A percentile compares a stretch with the other conserved stretches of the same genome.
Conservation (phyloP, 1,140 invertebrate species). For the Babylonia areolata region DNA sequence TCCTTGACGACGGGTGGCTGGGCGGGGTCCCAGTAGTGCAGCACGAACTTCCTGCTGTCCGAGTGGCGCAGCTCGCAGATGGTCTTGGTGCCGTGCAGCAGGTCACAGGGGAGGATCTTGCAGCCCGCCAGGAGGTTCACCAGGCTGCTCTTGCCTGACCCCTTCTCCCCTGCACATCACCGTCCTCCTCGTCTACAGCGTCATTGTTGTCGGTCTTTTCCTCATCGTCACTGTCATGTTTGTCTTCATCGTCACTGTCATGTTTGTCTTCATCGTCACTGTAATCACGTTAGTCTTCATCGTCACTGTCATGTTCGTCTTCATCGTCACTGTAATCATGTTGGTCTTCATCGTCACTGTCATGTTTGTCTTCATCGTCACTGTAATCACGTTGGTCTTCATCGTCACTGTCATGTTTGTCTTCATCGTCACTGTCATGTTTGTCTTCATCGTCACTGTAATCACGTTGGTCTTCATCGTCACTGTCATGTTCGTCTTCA, state of each 20-base stretch:
- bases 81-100: slow-evolving; percentile 58
- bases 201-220: not conserved
- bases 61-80: slow-evolving; percentile 64
- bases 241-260: no score
- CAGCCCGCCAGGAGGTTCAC: slow-evolving; percentile 62
- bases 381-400: not conserved
- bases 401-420: not conserved
- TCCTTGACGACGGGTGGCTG: not conserved
- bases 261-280: no score
- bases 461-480: not conserved
- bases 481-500: not conserved
- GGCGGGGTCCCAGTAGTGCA: slow-evolving; percentile 36
- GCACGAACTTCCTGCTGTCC: slow-evolving; percentile 37
- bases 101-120: slow-evolving; percentile 56
- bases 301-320: not conserved
- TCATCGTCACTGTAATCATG: no score
- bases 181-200: slow-evolving; percentile 57
- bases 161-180: slow-evolving; percentile 55
- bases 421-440: not conserved
- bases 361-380: not conserved
- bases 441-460: not conserved
- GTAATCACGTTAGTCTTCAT: no score
- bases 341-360: no score
- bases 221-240: no score
- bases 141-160: slow-evolving; percentile 61